Percentiles rank a stretch among this genome's conserved stretches.
These are phyloP conservation scores for Archocentrus centrarchus DNA, from an alignment of 2,113 vertebrate species.

Conservation along the genomic window DNA sequence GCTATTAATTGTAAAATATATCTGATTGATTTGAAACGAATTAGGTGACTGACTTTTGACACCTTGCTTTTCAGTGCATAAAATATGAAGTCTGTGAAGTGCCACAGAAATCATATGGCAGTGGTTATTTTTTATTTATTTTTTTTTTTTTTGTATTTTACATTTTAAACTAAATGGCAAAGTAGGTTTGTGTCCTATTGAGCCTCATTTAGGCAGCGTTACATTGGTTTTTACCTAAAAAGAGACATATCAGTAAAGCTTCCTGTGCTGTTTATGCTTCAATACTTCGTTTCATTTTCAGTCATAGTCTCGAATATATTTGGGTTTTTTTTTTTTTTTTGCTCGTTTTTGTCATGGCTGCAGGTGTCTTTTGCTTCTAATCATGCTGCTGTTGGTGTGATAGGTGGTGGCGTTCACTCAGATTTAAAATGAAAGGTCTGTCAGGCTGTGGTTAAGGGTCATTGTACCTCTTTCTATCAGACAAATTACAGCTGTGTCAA, in stretches of 20 bases:
- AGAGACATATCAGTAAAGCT: not conserved
- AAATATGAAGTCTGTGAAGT: not conserved
- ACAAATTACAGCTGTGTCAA: slow-evolving; percentile 31
- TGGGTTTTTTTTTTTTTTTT: not conserved
- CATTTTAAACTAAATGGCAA: not conserved
- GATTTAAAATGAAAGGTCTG: slow-evolving; percentile 21
- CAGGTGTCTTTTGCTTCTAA: not conserved
- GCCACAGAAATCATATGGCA: not conserved
- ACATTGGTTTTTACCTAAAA: not conserved
- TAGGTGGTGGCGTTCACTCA: not conserved
- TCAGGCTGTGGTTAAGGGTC: slow-evolving; percentile 39
- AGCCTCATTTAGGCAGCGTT: not conserved
- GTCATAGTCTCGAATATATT: not conserved
- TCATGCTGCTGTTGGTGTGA: not conserved
- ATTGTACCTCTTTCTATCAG: slow-evolving; percentile 32
- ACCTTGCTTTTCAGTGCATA: not conserved
- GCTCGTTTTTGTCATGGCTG: not conserved
- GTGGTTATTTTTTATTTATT: no score
- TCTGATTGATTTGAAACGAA: not conserved
- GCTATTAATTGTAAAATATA: not conserved
- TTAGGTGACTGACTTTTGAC: not conserved
- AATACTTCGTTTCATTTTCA: slow-evolving; percentile 7
- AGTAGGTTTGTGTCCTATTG: not conserved
- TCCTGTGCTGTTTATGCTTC: not conserved
- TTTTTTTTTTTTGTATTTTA: not conserved